A percentile compares a stretch with the other conserved stretches of the same genome.
phyloP scores from a whole-genome alignment of 2,888 invertebrate genomes.

The Drosophila buzzatii region DNA sequence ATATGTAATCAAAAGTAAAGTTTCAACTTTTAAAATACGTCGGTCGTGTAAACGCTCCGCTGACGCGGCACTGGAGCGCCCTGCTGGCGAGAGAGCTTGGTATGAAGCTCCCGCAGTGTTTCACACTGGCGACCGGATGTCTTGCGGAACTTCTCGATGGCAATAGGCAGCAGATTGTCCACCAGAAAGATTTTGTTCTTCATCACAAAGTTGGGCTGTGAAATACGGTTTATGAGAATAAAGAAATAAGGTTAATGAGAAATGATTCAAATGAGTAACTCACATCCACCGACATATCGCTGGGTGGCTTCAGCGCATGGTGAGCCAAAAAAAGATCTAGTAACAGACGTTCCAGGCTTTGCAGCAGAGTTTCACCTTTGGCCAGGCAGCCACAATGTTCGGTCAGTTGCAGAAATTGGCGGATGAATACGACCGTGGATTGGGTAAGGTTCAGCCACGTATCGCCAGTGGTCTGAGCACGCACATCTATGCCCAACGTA shows the following conservation, averaged over 20 bases:
- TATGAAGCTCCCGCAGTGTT: constrained; percentile 74
- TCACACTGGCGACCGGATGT: constrained; percentile 80
- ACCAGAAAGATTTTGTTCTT: constrained; percentile 84
- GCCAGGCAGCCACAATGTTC: constrained; percentile 84
- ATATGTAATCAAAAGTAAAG: constrained; percentile 81
- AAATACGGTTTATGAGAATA: constrained; percentile 12
- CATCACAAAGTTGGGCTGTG: constrained; percentile 84
- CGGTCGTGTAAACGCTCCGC: constrained; percentile 85
- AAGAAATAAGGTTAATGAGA: background rate
- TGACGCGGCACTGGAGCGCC: constrained; percentile 84
- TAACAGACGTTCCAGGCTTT: constrained; percentile 80
- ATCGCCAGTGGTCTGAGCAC: constrained; percentile 84
- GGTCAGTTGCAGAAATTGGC: constrained; percentile 83
- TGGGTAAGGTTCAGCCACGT: constrained; percentile 85
- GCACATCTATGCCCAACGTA: constrained; percentile 83
- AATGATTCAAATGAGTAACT: constrained; percentile 34
- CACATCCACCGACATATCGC: constrained; percentile 83
- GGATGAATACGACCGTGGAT: constrained; percentile 84
- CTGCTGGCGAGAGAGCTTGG: constrained; percentile 73
- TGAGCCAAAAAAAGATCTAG: constrained; percentile 83
- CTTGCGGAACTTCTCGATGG: constrained; percentile 82
- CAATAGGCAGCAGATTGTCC: constrained; percentile 83
- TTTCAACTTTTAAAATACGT: constrained; percentile 77
- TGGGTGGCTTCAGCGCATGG: constrained; percentile 82
- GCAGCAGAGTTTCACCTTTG: constrained; percentile 83